Evolutionary conservation across 2,113 vertebrate genomes (phyloP).

Genomic region (Eretmochelys imbricata): DNA sequence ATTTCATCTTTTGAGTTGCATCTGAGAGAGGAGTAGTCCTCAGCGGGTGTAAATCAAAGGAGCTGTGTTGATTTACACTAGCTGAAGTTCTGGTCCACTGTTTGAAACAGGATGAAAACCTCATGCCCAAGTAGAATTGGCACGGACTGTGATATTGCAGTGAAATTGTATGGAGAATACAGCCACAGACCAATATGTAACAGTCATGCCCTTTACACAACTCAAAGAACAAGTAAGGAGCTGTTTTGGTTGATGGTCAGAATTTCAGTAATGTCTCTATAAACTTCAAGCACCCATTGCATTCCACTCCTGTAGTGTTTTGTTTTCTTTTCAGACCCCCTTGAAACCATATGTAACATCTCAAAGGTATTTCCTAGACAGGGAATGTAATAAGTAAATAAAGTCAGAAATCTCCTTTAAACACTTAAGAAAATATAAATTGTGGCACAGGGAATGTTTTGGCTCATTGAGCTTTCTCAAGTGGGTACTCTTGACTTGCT

Average conservation of each 20-base stretch:
- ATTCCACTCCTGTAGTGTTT: neutral
- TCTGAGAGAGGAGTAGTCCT: neutral
- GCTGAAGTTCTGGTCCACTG: neutral
- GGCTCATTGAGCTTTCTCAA: neutral
- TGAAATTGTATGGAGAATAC: neutral
- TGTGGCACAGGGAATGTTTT: neutral
- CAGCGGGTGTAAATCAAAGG: neutral
- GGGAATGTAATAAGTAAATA: neutral
- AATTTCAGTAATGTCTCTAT: neutral
- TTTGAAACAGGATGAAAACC: neutral
- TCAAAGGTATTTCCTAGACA: neutral
- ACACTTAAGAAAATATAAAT: neutral
- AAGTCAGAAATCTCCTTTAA: neutral
- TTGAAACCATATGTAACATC: neutral
- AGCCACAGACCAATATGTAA: neutral
- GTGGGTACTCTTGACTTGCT: neutral
- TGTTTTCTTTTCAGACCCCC: neutral
- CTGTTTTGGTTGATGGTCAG: constrained; percentile 2
- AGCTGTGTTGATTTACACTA: neutral
- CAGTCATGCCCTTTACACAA: neutral
- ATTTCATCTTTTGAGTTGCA: constrained; percentile 4
- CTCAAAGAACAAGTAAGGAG: neutral
- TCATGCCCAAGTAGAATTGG: neutral
- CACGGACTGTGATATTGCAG: neutral
- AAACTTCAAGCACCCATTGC: neutral